Evolutionary conservation across 2,888 invertebrate species (phyloP), one percentile per base, ranked within the genome.

Genomic region (Beris morrisii): DNA sequence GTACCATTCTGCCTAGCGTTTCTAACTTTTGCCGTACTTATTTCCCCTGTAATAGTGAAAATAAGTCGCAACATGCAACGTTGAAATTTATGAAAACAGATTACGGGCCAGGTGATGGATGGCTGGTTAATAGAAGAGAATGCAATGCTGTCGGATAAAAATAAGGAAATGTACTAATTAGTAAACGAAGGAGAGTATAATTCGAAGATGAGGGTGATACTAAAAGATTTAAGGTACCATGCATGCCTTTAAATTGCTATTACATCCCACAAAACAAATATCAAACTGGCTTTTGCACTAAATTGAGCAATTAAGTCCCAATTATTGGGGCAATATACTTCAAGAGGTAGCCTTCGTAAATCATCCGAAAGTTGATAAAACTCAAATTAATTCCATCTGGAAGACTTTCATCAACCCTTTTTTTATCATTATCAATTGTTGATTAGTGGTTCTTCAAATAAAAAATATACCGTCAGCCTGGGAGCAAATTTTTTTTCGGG

Each of bases 241-340:
- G 22, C 1, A 54, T 5, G 30, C 53, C 52, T 32, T n/a, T 15
- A 56, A 44, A 57, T 55, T 13, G 28, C 22, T 43, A 12, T 28
- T 44, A 15, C 28, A 43, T 57, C 44, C 15, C 32, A 12, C 22
- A 53, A 53, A 53, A 11, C 53, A 53, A 30, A 30, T 53, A 53
- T 31, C 30, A 53, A 31, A 30, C 31, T 12, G 30, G 7, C 7
- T 4, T 52, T n/a, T 43, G 44, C 44, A 22, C 44, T 44, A 57
- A 57, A 57, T 57, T 57, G 57, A 57, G 57, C 57, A 57, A 57
- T 57, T 57, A 44, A 57, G 44, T 22, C 44, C 57, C 15, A 57
- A 57, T 57, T 57, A 57, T 44, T 57, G 7, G 13, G 38, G 56
- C 7, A 56, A 56, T 32, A 56, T 38, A 13, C 5, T 9, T 56